A percentile compares a stretch with the other conserved stretches of the same genome.
Conservation (phyloP, 2,888 invertebrate genomes). For the Tuberolachnus salignus region DNA sequence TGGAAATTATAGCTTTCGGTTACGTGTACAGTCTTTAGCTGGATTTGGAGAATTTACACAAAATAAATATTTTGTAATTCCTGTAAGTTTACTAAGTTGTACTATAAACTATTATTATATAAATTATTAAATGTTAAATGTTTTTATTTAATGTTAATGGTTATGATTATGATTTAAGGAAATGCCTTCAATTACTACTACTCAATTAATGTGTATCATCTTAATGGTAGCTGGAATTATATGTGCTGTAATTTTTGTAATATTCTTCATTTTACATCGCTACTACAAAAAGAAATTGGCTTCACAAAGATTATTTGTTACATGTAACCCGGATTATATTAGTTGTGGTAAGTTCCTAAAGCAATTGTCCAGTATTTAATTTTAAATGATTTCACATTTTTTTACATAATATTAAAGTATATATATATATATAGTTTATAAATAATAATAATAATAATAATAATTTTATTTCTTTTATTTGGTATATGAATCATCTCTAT, state of each 20-base stretch:
- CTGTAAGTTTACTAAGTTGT: conserved; percentile 62
- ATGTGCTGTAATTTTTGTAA: conserved; percentile 32
- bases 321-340: conserved; percentile 55
- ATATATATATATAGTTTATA: too few species aligned
- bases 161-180: conserved; percentile 24
- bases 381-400: too few species aligned
- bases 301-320: conserved; percentile 51
- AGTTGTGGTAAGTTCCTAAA: conserved; percentile 36
- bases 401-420: too few species aligned
- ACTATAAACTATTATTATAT: neutral
- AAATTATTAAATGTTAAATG: too few species aligned
- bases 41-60: conserved; percentile 73
- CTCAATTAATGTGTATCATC: conserved; percentile 40
- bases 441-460: too few species aligned
- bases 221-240: conserved; percentile 41
- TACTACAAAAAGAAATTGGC: conserved; percentile 47
- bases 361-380: too few species aligned
- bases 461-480: too few species aligned
- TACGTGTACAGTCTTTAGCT: conserved; percentile 79
- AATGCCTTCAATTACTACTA: conserved; percentile 14
- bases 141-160: too few species aligned
- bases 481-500: too few species aligned
- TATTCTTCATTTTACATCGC: conserved; percentile 38
- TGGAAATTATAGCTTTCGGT: conserved; percentile 82
- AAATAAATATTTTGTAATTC: conserved; percentile 69